These are phyloP conservation scores for Syrphus vitripennis DNA, from an alignment of 2,888 invertebrate species.

Conservation along the genomic window DNA sequence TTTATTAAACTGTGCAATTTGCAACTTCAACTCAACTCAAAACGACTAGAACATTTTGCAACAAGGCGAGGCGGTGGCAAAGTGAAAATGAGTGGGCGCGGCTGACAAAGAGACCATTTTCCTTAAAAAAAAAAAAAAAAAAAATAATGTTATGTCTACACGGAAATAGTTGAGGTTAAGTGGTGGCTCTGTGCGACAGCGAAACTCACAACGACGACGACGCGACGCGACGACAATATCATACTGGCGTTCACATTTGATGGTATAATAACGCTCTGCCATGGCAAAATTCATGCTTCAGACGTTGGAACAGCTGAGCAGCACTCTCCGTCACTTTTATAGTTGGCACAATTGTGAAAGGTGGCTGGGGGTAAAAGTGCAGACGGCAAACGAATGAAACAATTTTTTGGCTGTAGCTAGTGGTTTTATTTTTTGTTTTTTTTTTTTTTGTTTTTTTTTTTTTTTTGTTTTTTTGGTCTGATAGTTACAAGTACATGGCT, in stretches of 20 bases:
- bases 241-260: conserved; percentile 34
- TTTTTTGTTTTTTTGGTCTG: conserved; percentile 39
- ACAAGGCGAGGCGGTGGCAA: neutral
- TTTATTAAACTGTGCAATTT: conserved; percentile 48
- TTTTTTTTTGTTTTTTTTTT: too few relatives aligned
- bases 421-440: too few relatives aligned
- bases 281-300: neutral
- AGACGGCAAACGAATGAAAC: conserved; percentile 38
- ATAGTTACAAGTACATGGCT: conserved; percentile 39
- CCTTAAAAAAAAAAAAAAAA: neutral
- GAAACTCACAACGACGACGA: neutral
- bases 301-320: conserved; percentile 16
- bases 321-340: conserved; percentile 15
- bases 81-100: conserved; percentile 30
- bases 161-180: conserved; percentile 60
- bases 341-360: conserved; percentile 6
- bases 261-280: conserved; percentile 51
- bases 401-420: conserved; percentile 48
- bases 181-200: conserved; percentile 44
- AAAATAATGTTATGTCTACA: conserved; percentile 34
- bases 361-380: neutral
- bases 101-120: conserved; percentile 51
- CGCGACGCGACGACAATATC: neutral
- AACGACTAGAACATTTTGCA: conserved; percentile 25
- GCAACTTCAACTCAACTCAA: conserved; percentile 38